These are phyloP conservation scores for Chaetura pelagica DNA, from an alignment of 2,113 vertebrate genomes.

Conservation along the genomic window DNA sequence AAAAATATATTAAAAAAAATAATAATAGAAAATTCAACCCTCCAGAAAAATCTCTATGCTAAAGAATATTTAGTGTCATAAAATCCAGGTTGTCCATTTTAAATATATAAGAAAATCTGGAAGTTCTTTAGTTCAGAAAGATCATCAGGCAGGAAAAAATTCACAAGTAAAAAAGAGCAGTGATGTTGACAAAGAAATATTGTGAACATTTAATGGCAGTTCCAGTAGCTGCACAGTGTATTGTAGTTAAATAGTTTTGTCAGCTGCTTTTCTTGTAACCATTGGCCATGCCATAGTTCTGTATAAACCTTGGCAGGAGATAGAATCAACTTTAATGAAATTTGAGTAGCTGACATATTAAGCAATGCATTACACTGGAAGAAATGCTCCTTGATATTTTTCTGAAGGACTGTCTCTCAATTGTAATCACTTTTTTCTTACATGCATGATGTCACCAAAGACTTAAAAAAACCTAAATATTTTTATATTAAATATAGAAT, in stretches of 20 bases:
- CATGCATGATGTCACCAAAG: conserved; percentile 23
- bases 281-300: conserved; percentile 39
- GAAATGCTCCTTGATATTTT: conserved; percentile 63
- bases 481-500: conserved; percentile 28
- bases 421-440: neutral
- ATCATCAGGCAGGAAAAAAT: neutral
- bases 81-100: neutral
- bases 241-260: conserved; percentile 60
- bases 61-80: neutral
- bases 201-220: conserved; percentile 57
- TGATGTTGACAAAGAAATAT: conserved; percentile 45
- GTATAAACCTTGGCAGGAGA: conserved; percentile 49
- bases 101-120: neutral
- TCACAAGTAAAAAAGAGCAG: conserved; percentile 1
- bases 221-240: conserved; percentile 44
- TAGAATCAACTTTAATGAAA: conserved; percentile 54
- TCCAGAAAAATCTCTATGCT: neutral
- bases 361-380: conserved; percentile 35
- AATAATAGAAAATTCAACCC: neutral
- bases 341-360: conserved; percentile 64
- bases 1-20: neutral
- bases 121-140: neutral
- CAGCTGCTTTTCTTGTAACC: conserved; percentile 65
- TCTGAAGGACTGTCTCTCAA: conserved; percentile 32
- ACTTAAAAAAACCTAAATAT: conserved; percentile 34